Percentiles rank a stretch among this genome's conserved stretches.
These are phyloP conservation scores for Malacoraja senta DNA, from an alignment of 2,797 vertebrate genomes.

Conservation along the genomic window DNA sequence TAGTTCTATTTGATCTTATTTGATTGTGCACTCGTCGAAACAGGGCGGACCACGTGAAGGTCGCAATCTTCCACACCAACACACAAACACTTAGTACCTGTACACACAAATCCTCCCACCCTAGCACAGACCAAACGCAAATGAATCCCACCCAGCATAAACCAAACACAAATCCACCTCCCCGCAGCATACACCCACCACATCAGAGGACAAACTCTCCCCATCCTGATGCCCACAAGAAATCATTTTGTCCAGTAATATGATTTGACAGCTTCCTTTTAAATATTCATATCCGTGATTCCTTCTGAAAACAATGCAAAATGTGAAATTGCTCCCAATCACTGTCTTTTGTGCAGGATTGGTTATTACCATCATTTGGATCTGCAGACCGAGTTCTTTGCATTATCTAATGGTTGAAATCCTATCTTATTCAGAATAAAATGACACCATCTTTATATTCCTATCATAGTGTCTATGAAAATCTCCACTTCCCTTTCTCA, in stretches of 20 bases:
- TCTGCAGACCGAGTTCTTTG: background rate
- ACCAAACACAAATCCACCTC: background rate
- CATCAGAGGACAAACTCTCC: background rate
- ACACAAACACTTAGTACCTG: no score
- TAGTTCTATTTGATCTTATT: no score
- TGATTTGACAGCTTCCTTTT: background rate
- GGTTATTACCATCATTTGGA: background rate
- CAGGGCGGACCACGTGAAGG: no score
- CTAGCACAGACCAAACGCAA: background rate
- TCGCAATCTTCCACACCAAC: no score
- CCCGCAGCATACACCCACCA: background rate
- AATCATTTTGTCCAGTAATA: background rate
- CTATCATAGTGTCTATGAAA: background rate
- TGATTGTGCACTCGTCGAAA: no score
- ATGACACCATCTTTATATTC: constrained; percentile 3
- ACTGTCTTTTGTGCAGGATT: background rate
- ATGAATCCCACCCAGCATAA: background rate
- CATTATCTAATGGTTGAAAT: background rate
- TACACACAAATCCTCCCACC: background rate
- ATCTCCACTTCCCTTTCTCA: background rate
- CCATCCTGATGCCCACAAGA: background rate
- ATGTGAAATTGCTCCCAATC: background rate
- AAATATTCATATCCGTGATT: background rate
- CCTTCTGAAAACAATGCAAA: background rate
- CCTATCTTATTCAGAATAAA: background rate